Base-by-base conservation (phyloP, 2,113 vertebrate species). In the Archocentrus centrarchus region DNA sequence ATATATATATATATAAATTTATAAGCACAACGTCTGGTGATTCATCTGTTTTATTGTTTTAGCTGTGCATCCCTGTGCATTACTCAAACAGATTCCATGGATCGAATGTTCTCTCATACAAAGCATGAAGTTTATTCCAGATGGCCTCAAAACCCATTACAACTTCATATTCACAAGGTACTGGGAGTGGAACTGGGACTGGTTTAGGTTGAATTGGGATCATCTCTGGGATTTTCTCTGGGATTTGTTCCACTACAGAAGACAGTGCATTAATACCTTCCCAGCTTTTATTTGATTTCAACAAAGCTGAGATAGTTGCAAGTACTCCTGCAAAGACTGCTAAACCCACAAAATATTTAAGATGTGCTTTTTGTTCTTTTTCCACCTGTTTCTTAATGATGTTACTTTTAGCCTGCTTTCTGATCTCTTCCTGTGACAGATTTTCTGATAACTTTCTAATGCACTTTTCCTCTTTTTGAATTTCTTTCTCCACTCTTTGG, bases 361-460 rank as follows among this genome's bases (percentile, higher is more conserved):
- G 3, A 13, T 30, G n/a, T 0, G 24, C 37, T 6, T 3, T 3
- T 18, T 14, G 7, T 37, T 10, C 1, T 6, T n/a, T n/a, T n/a
- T 62, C 76, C 22, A 20, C 7, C 5, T 55, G 24, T 22, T 2
- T 84, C 30, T 24, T 77, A 11, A 44, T 61, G 30, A 77, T 5
- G 5, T 32, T 70, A 6, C 0, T 94, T 95, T 97, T 97, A 81
- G 96, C 63, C 24, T 57, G 44, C 17, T 64, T 2, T 55, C 59
- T 85, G 0, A 83, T 80, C 1, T 77, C 75, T 22, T 27, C 57
- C 8, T 6, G 1, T 73, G 81, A 35, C 60, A 61, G 39, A 30
- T 76, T 77, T 39, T 6, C 24, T 68, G 59, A 44, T 58, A 35
- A 18, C 17, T 14, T 4, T 30, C 11, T 47, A 2, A 77, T 58